Percentiles rank a stretch among this genome's conserved stretches.
Evolutionary conservation across 2,797 vertebrate species (phyloP).

Genomic region (Pampus argenteus): DNA sequence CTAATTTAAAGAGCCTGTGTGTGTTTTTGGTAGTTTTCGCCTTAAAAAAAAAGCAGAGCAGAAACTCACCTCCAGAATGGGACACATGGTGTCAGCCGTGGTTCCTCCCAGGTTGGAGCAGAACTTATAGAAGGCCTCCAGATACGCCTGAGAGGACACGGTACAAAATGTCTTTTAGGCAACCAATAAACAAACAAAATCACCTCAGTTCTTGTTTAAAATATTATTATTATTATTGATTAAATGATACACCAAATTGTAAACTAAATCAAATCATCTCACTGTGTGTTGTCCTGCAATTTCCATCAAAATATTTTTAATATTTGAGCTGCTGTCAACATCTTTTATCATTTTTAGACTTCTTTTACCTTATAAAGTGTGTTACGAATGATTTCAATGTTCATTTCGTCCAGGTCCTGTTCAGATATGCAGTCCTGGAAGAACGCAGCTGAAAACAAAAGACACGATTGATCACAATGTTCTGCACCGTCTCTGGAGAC

Average conservation of each 20-base stretch:
- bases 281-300: neutral
- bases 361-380: constrained; percentile 95
- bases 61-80: constrained; percentile 93
- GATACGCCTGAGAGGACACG: constrained; percentile 88
- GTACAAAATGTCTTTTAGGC: neutral
- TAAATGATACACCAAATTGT: neutral
- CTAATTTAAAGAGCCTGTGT: neutral
- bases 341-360: neutral
- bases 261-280: neutral
- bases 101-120: constrained; percentile 95
- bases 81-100: constrained; percentile 97
- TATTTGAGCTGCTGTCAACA: neutral
- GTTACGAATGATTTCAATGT: constrained; percentile 99
- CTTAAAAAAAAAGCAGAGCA: too few species aligned
- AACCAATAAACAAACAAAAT: neutral
- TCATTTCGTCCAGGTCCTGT: constrained; percentile 99
- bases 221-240: neutral
- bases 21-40: too few species aligned
- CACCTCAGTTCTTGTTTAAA: neutral
- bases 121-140: constrained; percentile 99
- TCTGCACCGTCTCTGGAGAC: constrained; percentile 2
- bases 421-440: constrained; percentile 99
- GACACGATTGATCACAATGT: neutral
- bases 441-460: constrained; percentile 91
- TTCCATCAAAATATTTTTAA: neutral